These are phyloP conservation scores for Acanthococcus lagerstroemiae DNA, from an alignment of 2,888 invertebrate species.

Conservation along the genomic window DNA sequence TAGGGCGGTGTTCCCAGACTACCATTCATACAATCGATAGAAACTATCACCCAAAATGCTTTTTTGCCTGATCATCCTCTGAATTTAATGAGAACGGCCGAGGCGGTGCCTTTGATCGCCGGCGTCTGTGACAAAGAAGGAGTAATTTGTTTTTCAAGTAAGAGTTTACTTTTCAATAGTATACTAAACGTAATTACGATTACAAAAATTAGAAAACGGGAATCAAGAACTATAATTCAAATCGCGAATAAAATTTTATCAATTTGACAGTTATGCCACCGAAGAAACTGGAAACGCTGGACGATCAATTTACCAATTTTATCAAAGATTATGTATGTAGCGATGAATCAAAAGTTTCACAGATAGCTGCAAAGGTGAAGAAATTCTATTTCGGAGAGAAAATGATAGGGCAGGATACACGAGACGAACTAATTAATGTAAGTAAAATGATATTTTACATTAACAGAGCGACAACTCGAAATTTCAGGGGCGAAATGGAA, in stretches of 20 bases:
- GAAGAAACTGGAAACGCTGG: background rate
- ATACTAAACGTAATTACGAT: background rate
- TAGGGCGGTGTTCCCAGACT: no score
- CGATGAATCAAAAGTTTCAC: background rate
- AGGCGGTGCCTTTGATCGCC: background rate
- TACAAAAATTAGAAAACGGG: no score
- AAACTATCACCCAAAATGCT: background rate
- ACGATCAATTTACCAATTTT: background rate
- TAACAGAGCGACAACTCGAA: no score
- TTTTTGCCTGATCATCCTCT: conserved; percentile 5
- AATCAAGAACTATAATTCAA: no score
- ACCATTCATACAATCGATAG: conserved; percentile 3
- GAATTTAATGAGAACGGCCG: background rate
- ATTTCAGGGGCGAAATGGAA: no score
- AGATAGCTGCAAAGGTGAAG: background rate
- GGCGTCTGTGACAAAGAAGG: conserved; percentile 10
- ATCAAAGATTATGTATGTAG: background rate
- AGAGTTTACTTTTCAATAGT: background rate
- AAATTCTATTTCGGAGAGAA: background rate
- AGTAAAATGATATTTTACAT: no score
- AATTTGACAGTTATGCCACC: background rate
- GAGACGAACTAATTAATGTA: no score
- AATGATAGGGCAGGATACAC: no score
- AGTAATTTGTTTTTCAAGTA: conserved; percentile 7
- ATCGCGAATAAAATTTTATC: background rate